Percentiles rank a stretch among this genome's conserved stretches.
These are phyloP conservation scores for Limanda limanda DNA, from an alignment of 2,113 vertebrate species.

Conservation along the genomic window DNA sequence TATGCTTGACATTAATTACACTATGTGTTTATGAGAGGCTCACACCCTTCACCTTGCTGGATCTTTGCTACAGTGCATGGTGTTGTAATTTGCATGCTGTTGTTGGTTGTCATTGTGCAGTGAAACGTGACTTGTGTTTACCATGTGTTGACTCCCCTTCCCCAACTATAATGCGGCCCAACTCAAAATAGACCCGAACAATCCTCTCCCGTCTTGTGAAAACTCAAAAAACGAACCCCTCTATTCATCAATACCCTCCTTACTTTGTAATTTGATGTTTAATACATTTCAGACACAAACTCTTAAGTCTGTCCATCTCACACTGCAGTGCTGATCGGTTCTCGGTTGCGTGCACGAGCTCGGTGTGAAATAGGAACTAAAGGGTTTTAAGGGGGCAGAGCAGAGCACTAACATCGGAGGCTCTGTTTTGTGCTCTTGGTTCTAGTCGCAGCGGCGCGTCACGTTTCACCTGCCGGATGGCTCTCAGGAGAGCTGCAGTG, in stretches of 20 bases:
- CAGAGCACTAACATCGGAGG: constrained; percentile 87
- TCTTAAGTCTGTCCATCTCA: constrained; percentile 35
- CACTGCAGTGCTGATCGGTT: constrained; percentile 33
- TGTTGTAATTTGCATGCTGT: constrained; percentile 55
- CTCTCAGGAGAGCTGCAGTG: constrained; percentile 99
- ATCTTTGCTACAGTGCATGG: constrained; percentile 41
- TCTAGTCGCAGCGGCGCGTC: constrained; percentile 99
- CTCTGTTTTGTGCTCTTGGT: constrained; percentile 93
- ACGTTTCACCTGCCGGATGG: constrained; percentile 99
- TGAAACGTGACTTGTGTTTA: constrained; percentile 79
- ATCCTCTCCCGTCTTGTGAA: constrained; percentile 8
- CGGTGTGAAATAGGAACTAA: constrained; percentile 29
- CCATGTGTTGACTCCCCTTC: constrained; percentile 59
- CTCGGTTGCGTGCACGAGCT: constrained; percentile 50
- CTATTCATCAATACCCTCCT: constrained; percentile 17
- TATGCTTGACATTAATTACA: constrained; percentile 41
- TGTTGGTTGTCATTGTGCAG: constrained; percentile 71
- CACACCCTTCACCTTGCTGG: constrained; percentile 52
- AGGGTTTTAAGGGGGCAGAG: constrained; percentile 52
- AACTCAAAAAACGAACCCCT: constrained; percentile 15
- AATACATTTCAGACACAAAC: constrained; percentile 39
- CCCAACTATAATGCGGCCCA: constrained; percentile 44
- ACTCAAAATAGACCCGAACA: constrained; percentile 40
- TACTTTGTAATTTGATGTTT: constrained; percentile 23
- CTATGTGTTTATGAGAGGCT: constrained; percentile 26